Conservation (phyloP, 2,113 vertebrate genomes). For the Chlamydotis undulata region DNA sequence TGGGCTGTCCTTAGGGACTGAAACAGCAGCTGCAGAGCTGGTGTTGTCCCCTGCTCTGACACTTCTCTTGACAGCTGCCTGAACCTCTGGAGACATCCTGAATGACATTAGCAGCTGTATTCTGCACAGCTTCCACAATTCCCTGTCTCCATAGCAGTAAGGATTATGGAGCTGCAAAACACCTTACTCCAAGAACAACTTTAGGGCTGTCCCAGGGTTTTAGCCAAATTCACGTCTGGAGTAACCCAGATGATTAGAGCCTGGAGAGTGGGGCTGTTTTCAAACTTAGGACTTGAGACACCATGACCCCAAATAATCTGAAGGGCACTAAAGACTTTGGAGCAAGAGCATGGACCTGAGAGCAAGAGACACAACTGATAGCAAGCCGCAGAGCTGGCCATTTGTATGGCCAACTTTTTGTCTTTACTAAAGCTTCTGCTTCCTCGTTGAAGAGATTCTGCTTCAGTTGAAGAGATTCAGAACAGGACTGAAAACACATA, state of each 20-base stretch:
- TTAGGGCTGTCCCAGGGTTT: neutral
- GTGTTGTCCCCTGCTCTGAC: neutral
- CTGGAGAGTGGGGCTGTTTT: neutral
- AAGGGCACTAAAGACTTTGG: neutral
- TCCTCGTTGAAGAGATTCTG: neutral
- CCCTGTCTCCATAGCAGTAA: neutral
- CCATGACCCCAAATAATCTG: neutral
- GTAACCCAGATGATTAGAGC: neutral
- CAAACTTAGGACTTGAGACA: neutral
- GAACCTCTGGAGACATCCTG: neutral
- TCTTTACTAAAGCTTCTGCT: neutral
- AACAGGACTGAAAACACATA: neutral
- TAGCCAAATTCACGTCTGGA: neutral
- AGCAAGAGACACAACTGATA: neutral
- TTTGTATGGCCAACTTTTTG: neutral
- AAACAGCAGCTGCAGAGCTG: neutral
- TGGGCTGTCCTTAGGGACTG: neutral
- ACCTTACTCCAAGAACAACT: neutral
- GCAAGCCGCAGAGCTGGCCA: neutral
- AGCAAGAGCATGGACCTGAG: neutral
- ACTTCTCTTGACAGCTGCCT: neutral
- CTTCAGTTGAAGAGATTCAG: neutral
- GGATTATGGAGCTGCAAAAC: neutral
- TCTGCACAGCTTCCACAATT: neutral
- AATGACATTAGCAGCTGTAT: neutral